These are phyloP conservation scores for Pontoporia blainvillei DNA, from an alignment of 2,113 vertebrate species.

Conservation along the genomic window DNA sequence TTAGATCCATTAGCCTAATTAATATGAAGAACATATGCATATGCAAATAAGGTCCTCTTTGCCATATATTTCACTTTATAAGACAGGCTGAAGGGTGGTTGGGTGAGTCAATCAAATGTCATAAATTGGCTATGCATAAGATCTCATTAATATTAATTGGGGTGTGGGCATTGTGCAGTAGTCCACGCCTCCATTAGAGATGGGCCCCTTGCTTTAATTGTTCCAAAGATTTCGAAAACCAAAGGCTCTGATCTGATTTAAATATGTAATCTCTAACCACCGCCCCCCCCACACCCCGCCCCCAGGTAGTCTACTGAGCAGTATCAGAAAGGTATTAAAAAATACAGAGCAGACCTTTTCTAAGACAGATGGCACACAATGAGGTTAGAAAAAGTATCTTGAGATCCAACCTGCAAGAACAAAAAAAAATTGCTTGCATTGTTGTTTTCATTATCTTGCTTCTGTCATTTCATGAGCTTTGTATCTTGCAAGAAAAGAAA, in stretches of 20 bases:
- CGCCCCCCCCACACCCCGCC: slow-evolving; percentile 68
- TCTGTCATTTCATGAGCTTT: slow-evolving; percentile 98
- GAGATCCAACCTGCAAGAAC: slow-evolving; percentile 94
- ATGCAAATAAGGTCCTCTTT: slow-evolving; percentile 79
- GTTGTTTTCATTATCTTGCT: slow-evolving; percentile 99
- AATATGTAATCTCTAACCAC: slow-evolving; percentile 72
- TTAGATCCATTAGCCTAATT: slow-evolving; percentile 83
- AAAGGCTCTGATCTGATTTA: slow-evolving; percentile 76
- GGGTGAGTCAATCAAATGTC: slow-evolving; percentile 84
- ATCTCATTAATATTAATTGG: slow-evolving; percentile 86
- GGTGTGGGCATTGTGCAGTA: slow-evolving; percentile 80
- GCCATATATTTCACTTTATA: slow-evolving; percentile 82
- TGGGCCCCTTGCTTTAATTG: slow-evolving; percentile 77
- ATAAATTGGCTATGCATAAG: slow-evolving; percentile 82
- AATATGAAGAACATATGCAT: slow-evolving; percentile 86
- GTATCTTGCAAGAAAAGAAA: slow-evolving; percentile 96
- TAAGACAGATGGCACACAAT: slow-evolving; percentile 93
- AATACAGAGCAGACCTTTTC: slow-evolving; percentile 85
- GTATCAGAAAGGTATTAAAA: slow-evolving; percentile 87
- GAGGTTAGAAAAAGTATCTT: slow-evolving; percentile 90
- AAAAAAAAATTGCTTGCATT: slow-evolving; percentile 96
- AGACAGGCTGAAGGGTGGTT: slow-evolving; percentile 83
- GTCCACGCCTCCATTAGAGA: slow-evolving; percentile 81
- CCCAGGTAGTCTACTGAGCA: slow-evolving; percentile 82
- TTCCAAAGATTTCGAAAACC: slow-evolving; percentile 72